Evolutionary conservation across 2,113 vertebrate genomes (phyloP).

Genomic region (Siphamia tubifer): DNA sequence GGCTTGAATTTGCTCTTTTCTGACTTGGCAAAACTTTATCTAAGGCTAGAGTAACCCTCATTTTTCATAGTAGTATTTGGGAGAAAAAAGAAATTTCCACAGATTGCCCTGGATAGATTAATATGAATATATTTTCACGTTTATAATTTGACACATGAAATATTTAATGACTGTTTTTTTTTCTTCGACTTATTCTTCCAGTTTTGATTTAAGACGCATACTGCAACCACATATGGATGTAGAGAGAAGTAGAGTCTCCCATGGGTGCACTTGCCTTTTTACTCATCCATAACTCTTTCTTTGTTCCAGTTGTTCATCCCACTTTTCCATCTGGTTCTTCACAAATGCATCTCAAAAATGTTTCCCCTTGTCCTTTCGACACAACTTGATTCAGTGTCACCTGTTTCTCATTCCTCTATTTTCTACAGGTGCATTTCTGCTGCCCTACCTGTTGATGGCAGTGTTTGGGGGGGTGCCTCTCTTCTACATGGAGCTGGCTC

Average conservation of each 20-base stretch:
- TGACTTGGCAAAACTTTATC: neutral
- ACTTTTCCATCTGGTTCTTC: neutral
- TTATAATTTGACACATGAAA: neutral
- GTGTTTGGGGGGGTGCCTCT: slow-evolving; percentile 96
- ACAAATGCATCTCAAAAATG: neutral
- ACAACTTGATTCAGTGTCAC: neutral
- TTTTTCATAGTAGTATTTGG: neutral
- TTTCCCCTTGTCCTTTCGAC: neutral
- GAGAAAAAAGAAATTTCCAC: neutral
- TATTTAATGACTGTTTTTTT: slow-evolving; percentile 8
- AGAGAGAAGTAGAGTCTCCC: neutral
- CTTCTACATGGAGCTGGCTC: slow-evolving; percentile 97
- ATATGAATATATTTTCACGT: neutral
- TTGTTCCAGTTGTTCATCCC: neutral
- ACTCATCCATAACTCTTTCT: slow-evolving; percentile 9
- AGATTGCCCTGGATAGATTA: neutral
- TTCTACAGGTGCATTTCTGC: slow-evolving; percentile 90
- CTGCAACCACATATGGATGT: neutral
- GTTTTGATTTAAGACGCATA: neutral
- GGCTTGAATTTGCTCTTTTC: slow-evolving; percentile 16
- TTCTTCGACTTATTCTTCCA: neutral
- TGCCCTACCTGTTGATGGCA: slow-evolving; percentile 96
- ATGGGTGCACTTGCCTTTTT: neutral
- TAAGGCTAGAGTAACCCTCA: neutral
- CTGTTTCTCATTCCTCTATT: neutral